phyloP scores from a whole-genome alignment of 2,113 vertebrate species.

The Nematolebias whitei region DNA sequence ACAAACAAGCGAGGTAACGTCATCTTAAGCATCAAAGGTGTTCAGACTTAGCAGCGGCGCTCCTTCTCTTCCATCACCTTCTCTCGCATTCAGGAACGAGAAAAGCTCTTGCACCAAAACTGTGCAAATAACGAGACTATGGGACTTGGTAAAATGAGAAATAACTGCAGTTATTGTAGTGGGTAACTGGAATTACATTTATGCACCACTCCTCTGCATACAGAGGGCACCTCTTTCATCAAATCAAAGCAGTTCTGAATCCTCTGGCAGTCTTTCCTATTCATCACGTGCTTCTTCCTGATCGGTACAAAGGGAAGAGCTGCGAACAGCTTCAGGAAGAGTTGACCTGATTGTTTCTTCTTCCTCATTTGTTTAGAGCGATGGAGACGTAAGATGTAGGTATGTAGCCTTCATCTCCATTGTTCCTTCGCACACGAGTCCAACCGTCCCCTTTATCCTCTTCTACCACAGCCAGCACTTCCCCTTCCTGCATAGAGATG shows the following conservation, averaged over 20 bases:
- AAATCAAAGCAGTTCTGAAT: constrained; percentile 26
- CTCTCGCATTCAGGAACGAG: constrained; percentile 25
- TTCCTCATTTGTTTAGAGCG: constrained; percentile 73
- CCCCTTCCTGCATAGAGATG: constrained; percentile 88
- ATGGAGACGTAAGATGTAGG: constrained; percentile 89
- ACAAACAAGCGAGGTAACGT: constrained; percentile 35
- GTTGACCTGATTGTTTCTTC: constrained; percentile 7
- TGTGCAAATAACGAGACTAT: constrained; percentile 5
- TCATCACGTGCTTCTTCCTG: constrained; percentile 33
- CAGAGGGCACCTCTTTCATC: constrained; percentile 7
- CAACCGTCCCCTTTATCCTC: constrained; percentile 92
- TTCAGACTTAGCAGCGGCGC: constrained; percentile 48
- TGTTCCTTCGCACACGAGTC: constrained; percentile 86
- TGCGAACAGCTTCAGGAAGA: constrained; percentile 22
- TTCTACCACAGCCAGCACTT: constrained; percentile 86
- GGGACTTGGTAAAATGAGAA: constrained; percentile 22
- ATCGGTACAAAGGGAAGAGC: constrained; percentile 39
- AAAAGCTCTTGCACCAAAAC: constrained; percentile 13
- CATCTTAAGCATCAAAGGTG: constrained; percentile 37
- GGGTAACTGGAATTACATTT: constrained; percentile 20
- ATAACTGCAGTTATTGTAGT: constrained; percentile 36
- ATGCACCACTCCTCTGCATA: constrained; percentile 39
- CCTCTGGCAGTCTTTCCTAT: constrained; percentile 26
- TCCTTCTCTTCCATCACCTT: constrained; percentile 1
- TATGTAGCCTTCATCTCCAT: constrained; percentile 89